These are phyloP conservation scores for Sebastes nivosus DNA, from an alignment of 2,797 vertebrate species.

Conservation along the genomic window DNA sequence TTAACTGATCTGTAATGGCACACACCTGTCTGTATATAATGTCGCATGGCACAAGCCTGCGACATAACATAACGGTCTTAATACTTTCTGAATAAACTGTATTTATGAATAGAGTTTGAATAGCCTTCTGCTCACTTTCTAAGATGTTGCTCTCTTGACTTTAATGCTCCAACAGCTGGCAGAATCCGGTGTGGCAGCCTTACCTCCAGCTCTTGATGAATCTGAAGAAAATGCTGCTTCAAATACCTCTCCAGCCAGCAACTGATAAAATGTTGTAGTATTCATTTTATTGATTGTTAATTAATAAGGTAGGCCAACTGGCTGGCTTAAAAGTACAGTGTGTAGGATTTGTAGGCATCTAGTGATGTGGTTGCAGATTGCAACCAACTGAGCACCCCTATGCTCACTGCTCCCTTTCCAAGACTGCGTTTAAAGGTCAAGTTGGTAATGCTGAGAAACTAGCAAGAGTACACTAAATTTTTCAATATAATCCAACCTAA, in stretches of 20 bases:
- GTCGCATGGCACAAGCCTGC: not conserved
- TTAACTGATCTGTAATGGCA: not conserved
- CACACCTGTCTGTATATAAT: not conserved
- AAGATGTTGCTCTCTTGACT: not conserved
- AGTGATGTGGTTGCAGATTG: too few relatives aligned
- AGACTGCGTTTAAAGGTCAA: too few relatives aligned
- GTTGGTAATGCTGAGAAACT: too few relatives aligned
- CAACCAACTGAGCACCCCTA: too few relatives aligned
- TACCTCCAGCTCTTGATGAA: not conserved
- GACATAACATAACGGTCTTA: not conserved
- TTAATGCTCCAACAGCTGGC: constrained; percentile 19
- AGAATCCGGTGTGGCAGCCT: not conserved
- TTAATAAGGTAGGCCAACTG: not conserved
- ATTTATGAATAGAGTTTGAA: not conserved
- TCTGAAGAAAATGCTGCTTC: not conserved
- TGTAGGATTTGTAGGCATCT: not conserved
- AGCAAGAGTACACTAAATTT: too few relatives aligned
- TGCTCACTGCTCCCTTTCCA: too few relatives aligned
- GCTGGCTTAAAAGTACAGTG: not conserved
- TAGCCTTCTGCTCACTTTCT: not conserved
- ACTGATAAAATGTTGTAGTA: not conserved
- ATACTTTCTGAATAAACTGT: not conserved
- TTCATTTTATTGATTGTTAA: not conserved
- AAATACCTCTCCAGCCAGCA: not conserved
- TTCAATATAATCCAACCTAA: too few relatives aligned